Conservation (phyloP, 2,113 vertebrate species). For the Bungarus multicinctus region DNA sequence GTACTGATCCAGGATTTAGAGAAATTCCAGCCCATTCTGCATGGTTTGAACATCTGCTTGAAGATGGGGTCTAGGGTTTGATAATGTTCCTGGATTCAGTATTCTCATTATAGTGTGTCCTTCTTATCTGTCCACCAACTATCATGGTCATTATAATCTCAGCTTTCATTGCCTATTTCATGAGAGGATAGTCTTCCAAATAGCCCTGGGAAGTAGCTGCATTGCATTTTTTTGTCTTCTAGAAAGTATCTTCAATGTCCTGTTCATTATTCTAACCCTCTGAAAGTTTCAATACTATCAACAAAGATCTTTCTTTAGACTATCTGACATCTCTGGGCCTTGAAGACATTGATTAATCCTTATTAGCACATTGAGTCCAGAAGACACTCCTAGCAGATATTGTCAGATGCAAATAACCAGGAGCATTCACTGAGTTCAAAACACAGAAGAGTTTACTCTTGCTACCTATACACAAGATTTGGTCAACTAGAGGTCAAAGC, state of each 20-base stretch:
- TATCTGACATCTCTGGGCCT: neutral
- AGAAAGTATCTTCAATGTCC: neutral
- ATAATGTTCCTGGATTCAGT: neutral
- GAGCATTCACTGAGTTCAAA: too few relatives aligned
- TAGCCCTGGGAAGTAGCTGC: neutral
- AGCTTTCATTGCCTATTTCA: neutral
- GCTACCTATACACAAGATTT: too few relatives aligned
- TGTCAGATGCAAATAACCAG: too few relatives aligned
- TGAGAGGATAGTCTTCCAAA: neutral
- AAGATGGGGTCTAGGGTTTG: neutral
- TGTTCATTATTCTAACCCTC: neutral
- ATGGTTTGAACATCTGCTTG: neutral
- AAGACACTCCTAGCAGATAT: neutral
- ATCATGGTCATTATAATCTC: neutral
- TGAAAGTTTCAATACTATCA: neutral
- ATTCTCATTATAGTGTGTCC: neutral
- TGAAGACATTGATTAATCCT: neutral
- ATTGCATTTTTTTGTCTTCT: neutral
- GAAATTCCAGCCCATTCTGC: neutral
- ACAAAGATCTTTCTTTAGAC: neutral
- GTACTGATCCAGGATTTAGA: neutral
- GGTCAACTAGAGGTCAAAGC: too few relatives aligned
- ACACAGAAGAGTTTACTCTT: too few relatives aligned
- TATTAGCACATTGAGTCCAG: neutral
- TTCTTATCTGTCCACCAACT: neutral